Base-by-base conservation (phyloP, 2,113 vertebrate species). In the Cromileptes altivelis region DNA sequence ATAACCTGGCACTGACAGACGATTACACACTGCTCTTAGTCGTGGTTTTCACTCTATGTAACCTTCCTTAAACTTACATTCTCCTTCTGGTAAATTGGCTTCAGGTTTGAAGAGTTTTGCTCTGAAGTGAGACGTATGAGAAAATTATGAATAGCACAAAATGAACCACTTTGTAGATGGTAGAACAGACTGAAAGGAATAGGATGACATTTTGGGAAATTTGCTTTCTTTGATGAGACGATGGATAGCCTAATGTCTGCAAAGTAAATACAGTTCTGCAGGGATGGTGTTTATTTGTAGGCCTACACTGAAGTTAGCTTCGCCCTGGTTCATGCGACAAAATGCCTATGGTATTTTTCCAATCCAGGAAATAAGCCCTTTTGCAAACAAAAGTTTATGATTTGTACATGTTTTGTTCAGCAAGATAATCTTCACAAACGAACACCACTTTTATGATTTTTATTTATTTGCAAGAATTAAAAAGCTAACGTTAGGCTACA, bases 1-100 rank as follows among this genome's bases (percentile, higher is more conserved):
- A 53, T 86, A 63, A 88, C 72, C 72, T 75, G 77, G 58, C 75
- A 86, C 81, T 84, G 67, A 74, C 63, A 6, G 40, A 80, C 65
- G 63, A 70, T 37, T 42, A 75, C 57, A 72, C 64, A 21, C 81
- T 53, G 37, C 84, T 85, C 45, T 76, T 49, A 60, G 57, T 70
- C 49, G 33, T 80, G 70, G 53, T 58, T 73, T 69, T 80, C 33
- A 79, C 42, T 45, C 42, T 45, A 9, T 45, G 42, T 45, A 50
- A 23, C 13, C n/a, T 19, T 27, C 27, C 14, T 82, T 8, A 75
- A 68, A 53, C 71, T 68, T 70, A 37, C 19, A 78, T 75, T 76
- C 14, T 56, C 25, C 37, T 56, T 18, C 23, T 45, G 23, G 25
- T 64, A 0, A 70, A 63, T 5, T 17, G 62, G 60, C 62, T 78